phyloP scores from a whole-genome alignment of 2,888 invertebrate species.

The Cantharis lateralis region DNA sequence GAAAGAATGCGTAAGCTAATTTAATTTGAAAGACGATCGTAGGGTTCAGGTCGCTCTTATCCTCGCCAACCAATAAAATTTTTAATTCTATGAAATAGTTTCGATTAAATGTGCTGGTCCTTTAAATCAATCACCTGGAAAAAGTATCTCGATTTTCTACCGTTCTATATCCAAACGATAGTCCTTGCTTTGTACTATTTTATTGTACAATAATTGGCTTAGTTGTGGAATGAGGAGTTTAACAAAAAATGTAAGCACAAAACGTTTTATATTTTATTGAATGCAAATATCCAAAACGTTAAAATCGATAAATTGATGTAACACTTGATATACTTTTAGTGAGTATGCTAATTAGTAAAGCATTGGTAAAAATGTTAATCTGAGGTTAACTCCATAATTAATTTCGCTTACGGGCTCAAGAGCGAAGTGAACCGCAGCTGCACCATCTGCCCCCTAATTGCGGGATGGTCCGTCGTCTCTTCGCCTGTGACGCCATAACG shows the following conservation, averaged over 20 bases:
- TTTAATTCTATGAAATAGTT: neutral
- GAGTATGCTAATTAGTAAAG: conserved; percentile 20
- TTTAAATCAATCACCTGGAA: neutral
- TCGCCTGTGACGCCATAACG: conserved; percentile 26
- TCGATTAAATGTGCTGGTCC: neutral
- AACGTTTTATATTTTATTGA: neutral
- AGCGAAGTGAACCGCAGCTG: conserved; percentile 30
- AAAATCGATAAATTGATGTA: conserved; percentile 15
- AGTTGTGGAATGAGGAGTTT: neutral
- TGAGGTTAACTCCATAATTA: conserved; percentile 29
- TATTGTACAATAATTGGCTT: neutral
- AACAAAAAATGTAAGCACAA: neutral
- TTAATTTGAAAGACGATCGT: too few relatives aligned
- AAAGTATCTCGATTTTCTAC: neutral
- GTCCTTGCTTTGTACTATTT: neutral
- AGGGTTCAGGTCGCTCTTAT: neutral
- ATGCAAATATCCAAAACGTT: neutral
- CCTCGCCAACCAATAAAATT: neutral
- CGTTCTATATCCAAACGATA: neutral
- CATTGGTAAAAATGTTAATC: conserved; percentile 29
- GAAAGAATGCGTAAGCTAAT: too few relatives aligned
- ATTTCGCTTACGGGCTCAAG: conserved; percentile 28
- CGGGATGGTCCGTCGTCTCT: conserved; percentile 26
- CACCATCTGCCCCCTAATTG: conserved; percentile 30
- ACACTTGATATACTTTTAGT: conserved; percentile 15